Evolutionary conservation across 2,797 vertebrate species (phyloP).

Genomic region (Pipistrellus nathusii): DNA sequence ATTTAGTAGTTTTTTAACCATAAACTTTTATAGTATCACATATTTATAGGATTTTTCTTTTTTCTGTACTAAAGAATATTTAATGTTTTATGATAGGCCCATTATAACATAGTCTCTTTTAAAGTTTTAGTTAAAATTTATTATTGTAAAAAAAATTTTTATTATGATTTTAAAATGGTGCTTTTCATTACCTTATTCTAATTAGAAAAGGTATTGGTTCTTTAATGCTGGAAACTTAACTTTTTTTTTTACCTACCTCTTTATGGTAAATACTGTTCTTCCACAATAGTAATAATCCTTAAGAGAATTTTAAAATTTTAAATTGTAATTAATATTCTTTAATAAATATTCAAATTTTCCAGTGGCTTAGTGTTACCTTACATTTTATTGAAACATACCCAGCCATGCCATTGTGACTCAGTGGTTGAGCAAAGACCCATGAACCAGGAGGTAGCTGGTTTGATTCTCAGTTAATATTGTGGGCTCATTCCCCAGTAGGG

Average conservation of each 20-base stretch:
- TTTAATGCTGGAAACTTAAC: constrained; percentile 52
- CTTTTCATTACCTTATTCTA: constrained; percentile 48
- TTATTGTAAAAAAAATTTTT: not conserved
- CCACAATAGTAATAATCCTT: not conserved
- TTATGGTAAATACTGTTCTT: not conserved
- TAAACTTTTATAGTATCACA: constrained; percentile 4
- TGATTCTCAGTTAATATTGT: no score
- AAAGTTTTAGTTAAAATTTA: constrained; percentile 35
- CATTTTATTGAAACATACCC: constrained; percentile 19
- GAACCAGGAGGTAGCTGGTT: no score
- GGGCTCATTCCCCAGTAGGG: no score
- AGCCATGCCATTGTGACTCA: no score
- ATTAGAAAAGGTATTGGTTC: constrained; percentile 15
- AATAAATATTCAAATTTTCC: not conserved
- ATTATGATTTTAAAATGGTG: constrained; percentile 53
- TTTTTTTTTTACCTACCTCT: constrained; percentile 23
- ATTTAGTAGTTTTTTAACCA: constrained; percentile 38
- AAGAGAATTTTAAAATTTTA: not conserved
- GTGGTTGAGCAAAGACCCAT: no score
- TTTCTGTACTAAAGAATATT: constrained; percentile 10
- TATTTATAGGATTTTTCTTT: not conserved
- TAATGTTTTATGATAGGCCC: not conserved
- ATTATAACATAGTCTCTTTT: constrained; percentile 14
- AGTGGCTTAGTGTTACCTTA: constrained; percentile 55
- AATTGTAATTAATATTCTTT: constrained; percentile 23